These are phyloP conservation scores for Orgyia antiqua DNA, from an alignment of 2,888 invertebrate species.

Conservation along the genomic window DNA sequence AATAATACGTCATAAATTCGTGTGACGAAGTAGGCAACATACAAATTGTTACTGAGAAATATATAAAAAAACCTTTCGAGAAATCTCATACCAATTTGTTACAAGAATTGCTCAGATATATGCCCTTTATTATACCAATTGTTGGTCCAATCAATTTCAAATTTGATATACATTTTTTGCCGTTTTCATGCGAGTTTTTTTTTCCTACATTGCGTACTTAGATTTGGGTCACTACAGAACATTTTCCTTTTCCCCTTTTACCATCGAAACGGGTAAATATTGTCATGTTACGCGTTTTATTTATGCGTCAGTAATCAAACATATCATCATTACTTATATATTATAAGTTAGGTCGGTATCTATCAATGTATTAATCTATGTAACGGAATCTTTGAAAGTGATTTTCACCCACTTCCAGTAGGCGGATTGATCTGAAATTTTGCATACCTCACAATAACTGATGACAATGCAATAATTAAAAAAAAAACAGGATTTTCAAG, in stretches of 20 bases:
- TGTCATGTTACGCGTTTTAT: constrained; percentile 22
- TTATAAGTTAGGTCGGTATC: no score
- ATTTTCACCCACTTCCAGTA: no score
- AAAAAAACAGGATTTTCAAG: no score
- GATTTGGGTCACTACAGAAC: constrained; percentile 20
- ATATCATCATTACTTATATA: constrained; percentile 5
- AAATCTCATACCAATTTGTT: constrained; percentile 18
- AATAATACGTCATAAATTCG: no score
- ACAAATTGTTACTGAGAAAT: constrained; percentile 3
- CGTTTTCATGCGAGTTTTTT: constrained; percentile 15
- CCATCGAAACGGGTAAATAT: constrained; percentile 13
- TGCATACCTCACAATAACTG: no score
- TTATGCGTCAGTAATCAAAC: constrained; percentile 16
- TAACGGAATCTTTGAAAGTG: no score
- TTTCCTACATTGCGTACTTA: constrained; percentile 12
- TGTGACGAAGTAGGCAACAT: no score
- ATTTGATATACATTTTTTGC: no score
- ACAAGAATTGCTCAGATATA: constrained; percentile 18
- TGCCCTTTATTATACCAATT: constrained; percentile 24
- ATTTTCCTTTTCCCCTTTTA: constrained; percentile 15
- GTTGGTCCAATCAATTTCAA: constrained; percentile 23
- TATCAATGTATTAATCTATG: no score
- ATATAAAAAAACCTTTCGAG: constrained; percentile 1
- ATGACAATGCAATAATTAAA: no score
- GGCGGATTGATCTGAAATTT: no score